These are phyloP conservation scores for Micronycteris hirsuta DNA, from an alignment of 2,113 vertebrate genomes.

Conservation along the genomic window DNA sequence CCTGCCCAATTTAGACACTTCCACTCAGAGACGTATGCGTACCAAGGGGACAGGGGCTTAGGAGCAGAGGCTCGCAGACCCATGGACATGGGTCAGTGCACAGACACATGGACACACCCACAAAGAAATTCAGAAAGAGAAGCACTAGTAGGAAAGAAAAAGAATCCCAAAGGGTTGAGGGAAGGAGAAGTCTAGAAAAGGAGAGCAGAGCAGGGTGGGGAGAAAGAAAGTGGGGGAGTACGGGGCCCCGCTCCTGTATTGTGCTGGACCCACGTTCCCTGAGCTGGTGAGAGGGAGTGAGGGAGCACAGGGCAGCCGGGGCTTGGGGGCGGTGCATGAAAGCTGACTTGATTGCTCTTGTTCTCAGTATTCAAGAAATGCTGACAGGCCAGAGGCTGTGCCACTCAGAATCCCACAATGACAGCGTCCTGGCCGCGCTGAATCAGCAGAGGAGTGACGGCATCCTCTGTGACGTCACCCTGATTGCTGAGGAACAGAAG, in stretches of 20 bases:
- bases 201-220: not conserved
- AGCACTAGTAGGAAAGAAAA: not conserved
- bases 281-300: rapidly evolving
- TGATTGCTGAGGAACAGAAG: conserved; percentile 96
- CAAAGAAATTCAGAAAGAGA: not conserved
- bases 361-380: conserved; percentile 90
- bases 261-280: rapidly evolving
- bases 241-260: rapidly evolving
- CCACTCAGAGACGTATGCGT: not conserved
- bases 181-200: not conserved
- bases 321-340: rapidly evolving
- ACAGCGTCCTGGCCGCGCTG: conserved; percentile 92
- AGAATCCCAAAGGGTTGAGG: not conserved
- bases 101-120: not conserved
- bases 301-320: rapidly evolving
- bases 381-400: conserved; percentile 97
- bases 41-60: not conserved
- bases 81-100: not conserved
- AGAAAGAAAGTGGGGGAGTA: not conserved
- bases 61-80: not conserved
- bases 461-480: conserved; percentile 94
- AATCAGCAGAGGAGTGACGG: conserved; percentile 97
- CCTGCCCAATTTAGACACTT: not conserved
- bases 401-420: conserved; percentile 95
- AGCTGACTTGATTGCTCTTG: conserved; percentile 42